phyloP scores from a whole-genome alignment of 1,140 invertebrate genomes.

The Pseudomyrmex pallidus region DNA sequence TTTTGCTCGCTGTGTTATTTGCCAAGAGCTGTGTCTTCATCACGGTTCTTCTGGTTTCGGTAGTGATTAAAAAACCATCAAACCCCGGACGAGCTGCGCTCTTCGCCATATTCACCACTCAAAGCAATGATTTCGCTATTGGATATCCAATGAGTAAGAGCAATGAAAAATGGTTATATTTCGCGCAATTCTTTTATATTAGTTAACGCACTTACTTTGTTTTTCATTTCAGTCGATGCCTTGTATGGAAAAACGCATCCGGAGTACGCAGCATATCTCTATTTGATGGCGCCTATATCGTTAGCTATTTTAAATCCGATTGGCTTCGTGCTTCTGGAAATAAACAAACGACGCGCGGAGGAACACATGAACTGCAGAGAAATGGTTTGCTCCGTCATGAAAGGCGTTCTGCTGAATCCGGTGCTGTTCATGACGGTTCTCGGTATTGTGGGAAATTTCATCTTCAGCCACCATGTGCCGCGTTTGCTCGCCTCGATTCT shows the following conservation, averaged over 20 bases:
- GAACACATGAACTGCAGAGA: constrained; percentile 73
- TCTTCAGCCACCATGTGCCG: constrained; percentile 92
- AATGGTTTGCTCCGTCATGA: constrained; percentile 84
- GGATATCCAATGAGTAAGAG: constrained; percentile 97
- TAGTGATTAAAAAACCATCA: constrained; percentile 91
- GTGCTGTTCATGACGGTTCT: constrained; percentile 97
- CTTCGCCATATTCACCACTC: constrained; percentile 97
- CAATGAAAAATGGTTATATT: constrained; percentile 5
- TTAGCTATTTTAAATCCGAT: constrained; percentile 97
- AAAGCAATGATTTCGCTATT: constrained; percentile 99
- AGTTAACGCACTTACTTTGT: constrained; percentile 24
- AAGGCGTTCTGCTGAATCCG: constrained; percentile 94
- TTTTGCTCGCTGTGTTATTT: constrained; percentile 93
- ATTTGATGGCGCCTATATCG: constrained; percentile 97
- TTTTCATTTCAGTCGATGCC: constrained; percentile 88
- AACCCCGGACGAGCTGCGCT: constrained; percentile 94
- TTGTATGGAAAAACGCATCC: constrained; percentile 92
- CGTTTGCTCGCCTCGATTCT: constrained; percentile 90
- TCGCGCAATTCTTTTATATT: background rate
- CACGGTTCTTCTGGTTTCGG: constrained; percentile 91
- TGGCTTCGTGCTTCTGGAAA: constrained; percentile 95
- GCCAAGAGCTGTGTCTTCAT: constrained; percentile 95
- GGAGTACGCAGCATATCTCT: constrained; percentile 96
- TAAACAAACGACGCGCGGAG: constrained; percentile 87
- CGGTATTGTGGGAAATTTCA: constrained; percentile 94